phyloP scores from a whole-genome alignment of 2,888 invertebrate species.

The Heliconius hortense region DNA sequence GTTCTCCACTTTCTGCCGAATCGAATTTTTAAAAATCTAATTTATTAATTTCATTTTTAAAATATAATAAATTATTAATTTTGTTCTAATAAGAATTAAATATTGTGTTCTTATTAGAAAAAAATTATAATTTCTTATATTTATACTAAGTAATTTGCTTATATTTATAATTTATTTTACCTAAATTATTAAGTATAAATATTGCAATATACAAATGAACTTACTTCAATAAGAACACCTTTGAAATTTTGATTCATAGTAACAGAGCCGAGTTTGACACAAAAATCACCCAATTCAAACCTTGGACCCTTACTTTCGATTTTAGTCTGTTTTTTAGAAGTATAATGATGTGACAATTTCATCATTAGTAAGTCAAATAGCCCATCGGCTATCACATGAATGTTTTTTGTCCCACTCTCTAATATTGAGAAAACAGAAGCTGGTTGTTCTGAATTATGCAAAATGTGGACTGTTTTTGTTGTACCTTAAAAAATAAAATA shows the following conservation, averaged over 20 bases:
- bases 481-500: slow-evolving; percentile 74
- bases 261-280: slow-evolving; percentile 95
- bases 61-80: no score
- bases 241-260: slow-evolving; percentile 96
- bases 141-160: no score
- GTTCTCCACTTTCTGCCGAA: no score
- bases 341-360: slow-evolving; percentile 93
- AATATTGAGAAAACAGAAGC: slow-evolving; percentile 96
- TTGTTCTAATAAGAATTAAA: no score
- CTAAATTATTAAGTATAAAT: background rate
- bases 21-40: no score
- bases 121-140: no score
- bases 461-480: slow-evolving; percentile 92
- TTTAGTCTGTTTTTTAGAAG: slow-evolving; percentile 93
- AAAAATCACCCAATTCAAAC: slow-evolving; percentile 95
- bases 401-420: slow-evolving; percentile 92
- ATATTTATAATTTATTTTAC: background rate
- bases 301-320: slow-evolving; percentile 94
- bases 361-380: slow-evolving; percentile 95
- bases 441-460: slow-evolving; percentile 97
- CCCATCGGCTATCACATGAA: slow-evolving; percentile 94
- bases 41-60: no score
- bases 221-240: slow-evolving; percentile 94
- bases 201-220: slow-evolving; percentile 39
- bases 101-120: no score